phyloP scores from a whole-genome alignment of 1,140 invertebrate species.

The Drosophila grimshawi region DNA sequence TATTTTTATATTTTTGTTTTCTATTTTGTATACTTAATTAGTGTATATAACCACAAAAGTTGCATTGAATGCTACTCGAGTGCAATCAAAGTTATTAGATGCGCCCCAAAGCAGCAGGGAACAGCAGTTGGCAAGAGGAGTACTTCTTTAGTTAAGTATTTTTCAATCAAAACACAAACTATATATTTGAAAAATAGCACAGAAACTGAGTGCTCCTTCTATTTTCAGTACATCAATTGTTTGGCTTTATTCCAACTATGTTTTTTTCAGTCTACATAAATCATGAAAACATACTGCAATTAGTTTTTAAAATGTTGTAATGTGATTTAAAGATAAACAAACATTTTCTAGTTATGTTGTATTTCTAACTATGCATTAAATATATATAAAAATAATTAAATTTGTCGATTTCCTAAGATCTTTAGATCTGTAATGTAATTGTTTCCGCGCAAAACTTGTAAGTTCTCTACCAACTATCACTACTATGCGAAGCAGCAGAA shows the following conservation, averaged over 20 bases:
- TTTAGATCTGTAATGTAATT: constrained; percentile 7
- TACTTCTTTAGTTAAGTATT: background rate
- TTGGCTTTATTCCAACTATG: too few species aligned
- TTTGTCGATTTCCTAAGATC: background rate
- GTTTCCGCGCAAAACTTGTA: constrained; percentile 14
- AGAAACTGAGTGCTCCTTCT: background rate
- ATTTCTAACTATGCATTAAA: background rate
- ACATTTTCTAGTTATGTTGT: background rate
- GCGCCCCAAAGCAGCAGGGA: background rate
- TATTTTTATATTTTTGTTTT: constrained; percentile 8
- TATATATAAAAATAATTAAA: background rate
- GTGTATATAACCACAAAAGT: background rate
- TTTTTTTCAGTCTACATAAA: too few species aligned
- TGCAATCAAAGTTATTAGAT: constrained; percentile 13
- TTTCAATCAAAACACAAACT: constrained; percentile 4
- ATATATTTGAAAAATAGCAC: background rate
- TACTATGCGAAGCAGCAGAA: constrained; percentile 2
- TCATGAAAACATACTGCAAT: background rate
- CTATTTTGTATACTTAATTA: constrained; percentile 40
- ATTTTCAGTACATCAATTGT: too few species aligned
- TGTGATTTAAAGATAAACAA: too few species aligned
- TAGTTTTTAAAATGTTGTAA: background rate
- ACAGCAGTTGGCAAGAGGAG: background rate
- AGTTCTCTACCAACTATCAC: constrained; percentile 2
- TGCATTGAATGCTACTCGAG: constrained; percentile 3